Evolutionary conservation across 1,140 invertebrate genomes (phyloP).

Genomic region (Solen grandis): DNA sequence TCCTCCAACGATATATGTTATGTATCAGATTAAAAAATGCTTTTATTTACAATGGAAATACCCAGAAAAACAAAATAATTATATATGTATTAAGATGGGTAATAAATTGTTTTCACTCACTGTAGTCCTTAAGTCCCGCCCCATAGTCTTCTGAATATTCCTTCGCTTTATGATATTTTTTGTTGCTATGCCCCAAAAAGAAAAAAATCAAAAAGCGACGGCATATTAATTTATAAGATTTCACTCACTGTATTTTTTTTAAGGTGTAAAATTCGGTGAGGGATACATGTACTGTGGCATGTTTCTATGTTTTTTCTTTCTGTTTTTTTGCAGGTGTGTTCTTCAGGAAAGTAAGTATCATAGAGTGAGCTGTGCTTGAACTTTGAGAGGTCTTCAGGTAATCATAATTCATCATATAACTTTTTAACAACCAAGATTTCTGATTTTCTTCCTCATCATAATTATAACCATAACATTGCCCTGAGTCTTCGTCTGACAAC

Average conservation of each 20-base stretch:
- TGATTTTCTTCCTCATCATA: not conserved
- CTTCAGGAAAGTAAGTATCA: constrained; percentile 77
- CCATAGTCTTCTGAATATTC: too few species aligned
- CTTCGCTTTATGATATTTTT: too few species aligned
- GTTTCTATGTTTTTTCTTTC: constrained; percentile 1
- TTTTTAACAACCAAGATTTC: not conserved
- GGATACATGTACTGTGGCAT: not conserved
- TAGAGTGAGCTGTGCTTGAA: not conserved
- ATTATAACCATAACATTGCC: not conserved
- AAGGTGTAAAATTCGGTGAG: not conserved
- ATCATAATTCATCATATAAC: not conserved
- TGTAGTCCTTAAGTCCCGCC: too few species aligned
- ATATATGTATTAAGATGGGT: too few species aligned
- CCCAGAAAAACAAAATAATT: too few species aligned
- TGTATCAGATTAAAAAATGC: too few species aligned
- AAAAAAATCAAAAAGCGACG: not conserved
- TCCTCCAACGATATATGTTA: too few species aligned
- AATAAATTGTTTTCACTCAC: too few species aligned
- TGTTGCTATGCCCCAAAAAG: not conserved
- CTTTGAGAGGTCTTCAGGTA: not conserved
- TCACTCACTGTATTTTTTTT: not conserved
- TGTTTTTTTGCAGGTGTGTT: constrained; percentile 76
- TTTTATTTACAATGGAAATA: too few species aligned
- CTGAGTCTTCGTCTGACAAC: too few species aligned
- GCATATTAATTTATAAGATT: not conserved